Base-by-base conservation (phyloP, 2,888 invertebrate genomes). In the Chalcosyrphus nemorum region DNA sequence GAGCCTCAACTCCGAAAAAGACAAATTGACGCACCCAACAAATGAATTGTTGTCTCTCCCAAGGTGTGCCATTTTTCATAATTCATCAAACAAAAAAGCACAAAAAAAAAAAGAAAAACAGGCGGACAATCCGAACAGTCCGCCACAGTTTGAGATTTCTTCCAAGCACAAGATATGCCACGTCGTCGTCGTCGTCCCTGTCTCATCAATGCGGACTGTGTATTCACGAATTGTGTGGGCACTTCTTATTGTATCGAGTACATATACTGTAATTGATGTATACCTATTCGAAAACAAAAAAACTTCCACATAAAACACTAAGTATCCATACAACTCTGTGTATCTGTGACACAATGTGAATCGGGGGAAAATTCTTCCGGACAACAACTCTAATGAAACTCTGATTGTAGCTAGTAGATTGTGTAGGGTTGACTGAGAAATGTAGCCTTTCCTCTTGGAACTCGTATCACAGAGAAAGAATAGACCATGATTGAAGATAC, bases 51-150 rank as follows among this genome's bases (percentile, higher is more conserved):
- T 78, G 84, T 84, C 80, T 84, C 80, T 78, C 80, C 59, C 68
- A 84, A 80, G 84, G 84, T 84, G 84, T 84, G 84, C 70, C 84
- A 84, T 84, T 84, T 84, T 84, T 84, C 80, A 84, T 84, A 84
- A 80, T 84, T 84, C 84, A 84, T 84, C 84, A 84, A 84, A 82
- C 59, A 65, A 81, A 81, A 76, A 81, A 84, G 77, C 59, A 65
- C 76, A 81, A 76, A 81, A 77, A 65, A 59, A 81, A 81, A 66
- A 81, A 81, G n/a, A 70, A 81, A 81, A 75, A 80, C 84, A 52
- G 84, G 84, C 84, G 84, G 84, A 84, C 84, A 80, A 80, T 84
- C 72, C 61, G 82, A 32, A 17, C 71, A 66, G 81, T 82, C 81
- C 77, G 66, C 81, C 77, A 59, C 52, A 21, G 56, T 45, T 50